These are phyloP conservation scores for Empidonax traillii DNA, from an alignment of 2,113 vertebrate species.

Conservation along the genomic window DNA sequence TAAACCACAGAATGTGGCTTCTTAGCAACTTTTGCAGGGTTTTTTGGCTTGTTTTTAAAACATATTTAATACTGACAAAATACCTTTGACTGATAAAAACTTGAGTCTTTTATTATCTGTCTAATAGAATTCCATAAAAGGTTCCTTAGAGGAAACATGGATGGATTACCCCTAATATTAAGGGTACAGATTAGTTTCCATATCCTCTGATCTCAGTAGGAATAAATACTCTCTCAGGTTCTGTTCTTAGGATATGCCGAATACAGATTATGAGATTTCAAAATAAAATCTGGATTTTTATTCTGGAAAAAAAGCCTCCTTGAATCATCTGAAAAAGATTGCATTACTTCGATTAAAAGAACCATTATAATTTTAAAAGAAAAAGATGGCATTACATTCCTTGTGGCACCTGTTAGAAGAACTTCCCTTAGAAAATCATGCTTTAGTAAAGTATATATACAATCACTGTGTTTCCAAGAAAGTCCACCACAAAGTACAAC, in stretches of 20 bases:
- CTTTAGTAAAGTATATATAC: not conserved
- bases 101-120: not conserved
- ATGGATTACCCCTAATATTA: not conserved
- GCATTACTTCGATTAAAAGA: not conserved
- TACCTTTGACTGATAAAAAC: not conserved
- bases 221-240: not conserved
- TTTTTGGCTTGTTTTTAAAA: not conserved
- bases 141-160: not conserved
- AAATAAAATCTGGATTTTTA: not conserved
- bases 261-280: not conserved
- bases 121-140: not conserved
- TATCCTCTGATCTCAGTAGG: not conserved
- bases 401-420: fast-evolving
- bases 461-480: not conserved
- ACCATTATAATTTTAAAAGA: not conserved
- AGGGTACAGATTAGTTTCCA: not conserved
- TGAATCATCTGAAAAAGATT: not conserved
- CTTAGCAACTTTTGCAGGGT: not conserved
- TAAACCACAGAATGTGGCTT: not conserved
- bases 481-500: not conserved
- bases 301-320: not conserved
- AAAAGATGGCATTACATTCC: not conserved
- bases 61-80: not conserved
- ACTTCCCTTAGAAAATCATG: not conserved
- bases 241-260: not conserved